Evolutionary conservation across 1,140 invertebrate genomes (phyloP).

Genomic region (Cydia splendana): DNA sequence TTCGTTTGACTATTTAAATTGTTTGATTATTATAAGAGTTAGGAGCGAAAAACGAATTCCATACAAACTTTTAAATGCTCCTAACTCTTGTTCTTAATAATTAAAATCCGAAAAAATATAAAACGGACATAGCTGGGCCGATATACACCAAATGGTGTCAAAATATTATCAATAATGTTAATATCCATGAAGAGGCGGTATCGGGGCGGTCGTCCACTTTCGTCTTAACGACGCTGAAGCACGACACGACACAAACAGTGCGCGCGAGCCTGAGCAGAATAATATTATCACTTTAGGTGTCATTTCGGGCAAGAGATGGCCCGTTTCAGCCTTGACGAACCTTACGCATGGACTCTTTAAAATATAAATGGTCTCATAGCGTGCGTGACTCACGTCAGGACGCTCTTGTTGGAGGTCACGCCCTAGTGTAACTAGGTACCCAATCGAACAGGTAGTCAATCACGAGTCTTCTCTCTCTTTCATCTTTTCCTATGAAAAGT

Average conservation of each 20-base stretch:
- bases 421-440: background rate
- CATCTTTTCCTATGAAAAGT: no score
- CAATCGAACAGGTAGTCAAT: background rate
- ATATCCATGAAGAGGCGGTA: no score
- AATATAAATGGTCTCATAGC: background rate
- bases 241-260: background rate
- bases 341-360: conserved; percentile 10
- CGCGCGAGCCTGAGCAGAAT: conserved; percentile 1
- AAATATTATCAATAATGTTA: no score
- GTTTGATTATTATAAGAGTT: no score
- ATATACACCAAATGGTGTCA: no score
- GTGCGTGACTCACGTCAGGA: conserved; percentile 4
- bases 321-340: conserved; percentile 3
- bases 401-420: background rate
- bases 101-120: no score
- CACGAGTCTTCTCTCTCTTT: background rate
- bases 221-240: background rate
- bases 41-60: no score
- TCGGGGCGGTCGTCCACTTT: no score
- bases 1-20: no score
- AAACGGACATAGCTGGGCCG: no score
- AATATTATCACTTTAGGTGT: conserved; percentile 21
- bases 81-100: no score
- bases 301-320: conserved; percentile 12
- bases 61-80: no score